A percentile compares a stretch with the other conserved stretches of the same genome.
phyloP scores from a whole-genome alignment of 2,113 vertebrate species.

The Apeltes quadracus region DNA sequence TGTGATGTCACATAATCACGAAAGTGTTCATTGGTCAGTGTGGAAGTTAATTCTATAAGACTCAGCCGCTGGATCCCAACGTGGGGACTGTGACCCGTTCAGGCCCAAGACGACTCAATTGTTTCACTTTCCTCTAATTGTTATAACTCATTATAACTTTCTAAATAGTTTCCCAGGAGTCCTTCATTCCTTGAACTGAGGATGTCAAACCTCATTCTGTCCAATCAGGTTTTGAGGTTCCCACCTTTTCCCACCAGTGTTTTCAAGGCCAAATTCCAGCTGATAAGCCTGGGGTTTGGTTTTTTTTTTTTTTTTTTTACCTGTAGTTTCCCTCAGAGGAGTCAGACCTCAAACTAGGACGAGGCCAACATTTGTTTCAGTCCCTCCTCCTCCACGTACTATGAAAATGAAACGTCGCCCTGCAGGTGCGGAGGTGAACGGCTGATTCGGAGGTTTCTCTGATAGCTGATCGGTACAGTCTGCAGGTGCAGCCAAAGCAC shows the following conservation, averaged over 20 bases:
- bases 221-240: not conserved
- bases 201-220: not conserved
- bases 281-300: constrained; percentile 13
- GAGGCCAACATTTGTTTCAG: constrained; percentile 35
- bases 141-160: too few relatives aligned
- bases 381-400: constrained; percentile 6
- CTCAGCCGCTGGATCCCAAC: not conserved
- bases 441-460: not conserved
- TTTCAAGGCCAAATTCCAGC: not conserved
- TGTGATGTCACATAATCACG: not conserved
- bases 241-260: not conserved
- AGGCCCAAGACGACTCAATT: not conserved
- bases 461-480: not conserved
- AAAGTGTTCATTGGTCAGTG: not conserved
- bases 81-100: not conserved
- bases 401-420: not conserved
- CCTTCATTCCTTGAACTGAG: not conserved
- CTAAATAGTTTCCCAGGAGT: not conserved
- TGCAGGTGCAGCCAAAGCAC: not conserved
- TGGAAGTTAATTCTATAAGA: not conserved
- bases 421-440: constrained; percentile 11
- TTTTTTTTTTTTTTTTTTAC: not conserved
- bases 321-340: not conserved
- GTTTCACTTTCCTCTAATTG: not conserved
- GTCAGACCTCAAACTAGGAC: not conserved